These are phyloP conservation scores for Calliopum simillimum DNA, from an alignment of 2,888 invertebrate genomes.

Conservation along the genomic window DNA sequence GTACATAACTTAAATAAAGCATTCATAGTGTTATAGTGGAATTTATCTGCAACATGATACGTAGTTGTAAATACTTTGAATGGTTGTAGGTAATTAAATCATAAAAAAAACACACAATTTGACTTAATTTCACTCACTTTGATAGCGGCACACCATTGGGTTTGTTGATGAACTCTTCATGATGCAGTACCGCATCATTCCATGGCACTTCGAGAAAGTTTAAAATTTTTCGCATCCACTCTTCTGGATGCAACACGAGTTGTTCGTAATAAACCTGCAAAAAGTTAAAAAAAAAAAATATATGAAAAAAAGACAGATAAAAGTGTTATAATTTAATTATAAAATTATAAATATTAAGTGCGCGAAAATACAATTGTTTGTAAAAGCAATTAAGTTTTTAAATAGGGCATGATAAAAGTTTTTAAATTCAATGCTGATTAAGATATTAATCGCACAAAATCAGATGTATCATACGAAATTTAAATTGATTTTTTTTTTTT, in stretches of 20 bases:
- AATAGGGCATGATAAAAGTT: constrained; percentile 1
- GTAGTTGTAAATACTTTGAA: neutral
- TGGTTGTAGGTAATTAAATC: neutral
- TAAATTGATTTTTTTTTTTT: constrained; percentile 15
- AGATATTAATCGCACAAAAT: constrained; percentile 24
- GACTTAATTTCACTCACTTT: constrained; percentile 79
- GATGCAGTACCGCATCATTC: constrained; percentile 96
- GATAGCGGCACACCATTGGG: constrained; percentile 94
- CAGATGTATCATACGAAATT: constrained; percentile 19
- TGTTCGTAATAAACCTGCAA: constrained; percentile 93
- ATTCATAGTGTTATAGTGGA: too few species aligned
- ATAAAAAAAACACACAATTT: neutral
- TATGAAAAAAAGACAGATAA: constrained; percentile 13
- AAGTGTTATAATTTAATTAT: neutral
- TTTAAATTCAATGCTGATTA: constrained; percentile 6
- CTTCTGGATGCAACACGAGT: constrained; percentile 92
- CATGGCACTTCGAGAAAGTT: constrained; percentile 92
- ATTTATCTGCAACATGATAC: too few species aligned
- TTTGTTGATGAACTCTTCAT: constrained; percentile 96
- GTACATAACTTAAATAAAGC: too few species aligned
- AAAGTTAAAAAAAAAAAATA: constrained; percentile 49
- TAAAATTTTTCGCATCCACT: constrained; percentile 89
- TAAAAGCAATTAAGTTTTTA: constrained; percentile 9
- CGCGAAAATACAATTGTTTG: constrained; percentile 14
- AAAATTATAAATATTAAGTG: constrained; percentile 17